Evolutionary conservation across 2,113 vertebrate species (phyloP), one percentile per base, ranked within the genome.

Genomic region (Cynoglossus semilaevis): DNA sequence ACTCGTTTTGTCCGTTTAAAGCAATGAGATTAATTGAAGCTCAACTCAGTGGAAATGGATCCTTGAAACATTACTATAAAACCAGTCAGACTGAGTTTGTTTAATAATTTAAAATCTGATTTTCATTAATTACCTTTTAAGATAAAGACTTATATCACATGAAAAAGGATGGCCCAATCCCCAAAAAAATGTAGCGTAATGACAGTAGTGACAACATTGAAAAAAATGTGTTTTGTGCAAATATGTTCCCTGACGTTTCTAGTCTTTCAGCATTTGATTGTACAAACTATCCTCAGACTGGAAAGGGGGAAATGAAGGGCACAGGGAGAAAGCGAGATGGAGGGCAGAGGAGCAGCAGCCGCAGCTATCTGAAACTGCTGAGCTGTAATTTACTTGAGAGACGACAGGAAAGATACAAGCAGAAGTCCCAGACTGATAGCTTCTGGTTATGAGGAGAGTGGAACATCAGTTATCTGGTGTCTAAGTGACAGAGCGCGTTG

Each of bases 351-450:
- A 83, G 75, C 76, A 61, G 22, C 22, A 29, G 22, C 22, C 22
- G 22, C 70, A 78, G 77, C 81, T 87, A 80, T 83, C 78, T 80
- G 64, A 67, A 82, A 82, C 45, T 66, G 70, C 82, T 85, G 80
- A 82, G 80, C 79, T 87, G 83, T 88, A 88, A 90, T 90, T 88
- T 87, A 90, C 85, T 86, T 81, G 85, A 76, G 74, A 82, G 84
- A 84, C 72, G 80, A 85, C 78, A 83, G 86, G 76, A 77, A 79
- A 76, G 77, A 84, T 85, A 80, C 77, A 81, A 70, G 83, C 79
- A 77, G 78, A 82, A 85, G 76, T 79, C 76, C 63, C 85, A 84
- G 84, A 88, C 84, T 81, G 89, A 90, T 89, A 72, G 89, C 81
- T 90, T 68, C 74, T 88, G 86, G 88, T 88, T 91, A 86, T 88